Evolutionary conservation across 1,140 invertebrate genomes (phyloP).

Genomic region (Zaprionus vittiger): DNA sequence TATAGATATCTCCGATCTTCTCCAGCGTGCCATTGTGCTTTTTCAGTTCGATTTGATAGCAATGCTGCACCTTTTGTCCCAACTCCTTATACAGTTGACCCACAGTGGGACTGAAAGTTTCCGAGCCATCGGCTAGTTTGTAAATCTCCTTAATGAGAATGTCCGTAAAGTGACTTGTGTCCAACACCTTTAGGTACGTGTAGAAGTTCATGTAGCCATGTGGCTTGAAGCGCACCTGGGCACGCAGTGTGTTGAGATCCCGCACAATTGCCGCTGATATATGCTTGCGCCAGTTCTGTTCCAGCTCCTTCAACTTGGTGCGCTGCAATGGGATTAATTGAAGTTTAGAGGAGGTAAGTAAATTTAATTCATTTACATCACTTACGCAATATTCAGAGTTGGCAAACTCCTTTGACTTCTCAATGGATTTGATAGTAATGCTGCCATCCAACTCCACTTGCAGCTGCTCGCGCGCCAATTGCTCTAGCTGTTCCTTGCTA

Average conservation of each 20-base stretch:
- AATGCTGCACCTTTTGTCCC: conserved; percentile 87
- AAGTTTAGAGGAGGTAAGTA: background rate
- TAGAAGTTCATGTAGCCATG: conserved; percentile 86
- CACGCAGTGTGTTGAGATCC: conserved; percentile 87
- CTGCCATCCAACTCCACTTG: conserved; percentile 88
- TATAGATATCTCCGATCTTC: conserved; percentile 89
- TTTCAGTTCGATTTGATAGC: conserved; percentile 88
- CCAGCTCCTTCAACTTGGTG: conserved; percentile 86
- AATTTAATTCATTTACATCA: background rate
- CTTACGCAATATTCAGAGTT: conserved; percentile 83
- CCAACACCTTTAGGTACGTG: conserved; percentile 90
- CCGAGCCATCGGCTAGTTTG: conserved; percentile 90
- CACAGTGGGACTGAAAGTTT: conserved; percentile 91
- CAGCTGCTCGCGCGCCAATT: conserved; percentile 87
- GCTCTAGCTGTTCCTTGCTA: conserved; percentile 85
- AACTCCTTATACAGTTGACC: conserved; percentile 88
- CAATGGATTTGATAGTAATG: conserved; percentile 88
- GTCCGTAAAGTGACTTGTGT: conserved; percentile 88
- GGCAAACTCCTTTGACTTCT: conserved; percentile 82
- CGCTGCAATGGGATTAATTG: conserved; percentile 72
- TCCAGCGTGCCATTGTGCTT: conserved; percentile 87
- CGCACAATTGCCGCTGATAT: conserved; percentile 88
- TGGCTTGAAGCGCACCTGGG: conserved; percentile 83
- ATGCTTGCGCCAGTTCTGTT: conserved; percentile 88
- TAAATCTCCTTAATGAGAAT: conserved; percentile 88